Base-by-base conservation (phyloP, 2,888 invertebrate species). In the Plusia festucae region DNA sequence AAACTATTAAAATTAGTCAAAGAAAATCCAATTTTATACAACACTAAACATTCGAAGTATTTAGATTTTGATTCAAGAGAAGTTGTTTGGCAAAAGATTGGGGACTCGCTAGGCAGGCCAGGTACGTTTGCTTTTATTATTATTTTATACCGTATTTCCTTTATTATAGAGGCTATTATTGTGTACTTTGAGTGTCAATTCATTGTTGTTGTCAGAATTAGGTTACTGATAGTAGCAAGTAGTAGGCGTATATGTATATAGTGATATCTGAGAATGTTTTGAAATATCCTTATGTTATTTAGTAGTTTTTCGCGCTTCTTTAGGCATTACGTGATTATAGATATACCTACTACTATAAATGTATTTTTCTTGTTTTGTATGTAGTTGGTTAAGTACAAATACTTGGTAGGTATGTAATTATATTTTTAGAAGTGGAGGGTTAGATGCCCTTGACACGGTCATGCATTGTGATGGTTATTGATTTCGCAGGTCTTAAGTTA, bases 41-140 rank as follows among this genome's bases (percentile, higher is more conserved):
- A 94, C 62, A 79, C 87, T 0, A 86, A 85, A n/a, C 88, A 93
- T 32, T 79, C 88, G 0, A 92, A 92, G 64, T 92, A 93, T 66
- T 66, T 90, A 61, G 90, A 93, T 59, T 88, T 85, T 9, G 91
- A 94, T 60, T 80, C 87, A 0, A 85, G 92, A 34, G 93, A 93
- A 78, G 91, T 92, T 0, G 81, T 90, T 32, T 94, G 94, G 94
- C 92, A 92, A 78, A 91, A 90, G 73, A 94, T 94, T 27, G 93
- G 93, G 8, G 93, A 93, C 54, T 69, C 80, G 0, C 66, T 94
- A 24, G 85, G 85, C 60, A 86, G 90, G 57, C 91, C 94, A 34
- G 90, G 93, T 93, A 73, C 90, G 90, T 89, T 74, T 53, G 6
- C 32, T 53, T 49, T 68, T 63, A 22, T 49, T 34, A 53, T 53